phyloP scores from a whole-genome alignment of 2,888 invertebrate species.

The Palloptera scutellata region DNA sequence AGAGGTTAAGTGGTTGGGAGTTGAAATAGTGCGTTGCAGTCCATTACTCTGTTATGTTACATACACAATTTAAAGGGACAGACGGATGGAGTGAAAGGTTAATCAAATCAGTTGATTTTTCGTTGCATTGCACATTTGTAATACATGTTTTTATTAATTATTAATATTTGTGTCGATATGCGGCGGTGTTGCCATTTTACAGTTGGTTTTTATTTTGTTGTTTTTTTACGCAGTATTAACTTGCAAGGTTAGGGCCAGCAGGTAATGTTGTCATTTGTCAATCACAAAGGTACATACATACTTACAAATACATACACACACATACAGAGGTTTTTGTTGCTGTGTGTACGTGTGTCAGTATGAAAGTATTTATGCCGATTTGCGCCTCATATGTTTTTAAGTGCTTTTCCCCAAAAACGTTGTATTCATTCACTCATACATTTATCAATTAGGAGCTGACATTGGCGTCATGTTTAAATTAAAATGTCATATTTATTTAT shows the following conservation, averaged over 20 bases:
- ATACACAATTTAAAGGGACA: too few species aligned
- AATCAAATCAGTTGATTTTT: too few species aligned
- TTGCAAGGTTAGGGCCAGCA: slow-evolving; percentile 19
- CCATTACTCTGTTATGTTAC: too few species aligned
- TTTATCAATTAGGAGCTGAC: background rate
- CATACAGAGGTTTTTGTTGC: background rate
- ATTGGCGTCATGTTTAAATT: slow-evolving; percentile 1
- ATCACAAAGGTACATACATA: too few species aligned
- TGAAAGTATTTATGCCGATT: background rate
- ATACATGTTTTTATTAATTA: too few species aligned
- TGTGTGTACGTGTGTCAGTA: background rate
- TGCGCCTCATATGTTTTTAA: background rate
- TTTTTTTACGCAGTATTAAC: background rate
- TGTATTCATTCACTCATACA: background rate
- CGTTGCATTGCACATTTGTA: too few species aligned
- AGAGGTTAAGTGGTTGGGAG: too few species aligned
- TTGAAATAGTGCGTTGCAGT: too few species aligned
- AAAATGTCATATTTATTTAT: background rate
- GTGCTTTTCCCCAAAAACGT: background rate
- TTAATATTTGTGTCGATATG: background rate
- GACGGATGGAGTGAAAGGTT: too few species aligned
- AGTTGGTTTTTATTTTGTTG: too few species aligned
- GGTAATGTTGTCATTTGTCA: background rate
- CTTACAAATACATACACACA: too few species aligned
- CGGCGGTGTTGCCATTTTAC: background rate